Evolutionary conservation across 2,113 vertebrate genomes (phyloP).

Genomic region (Passerina amoena): DNA sequence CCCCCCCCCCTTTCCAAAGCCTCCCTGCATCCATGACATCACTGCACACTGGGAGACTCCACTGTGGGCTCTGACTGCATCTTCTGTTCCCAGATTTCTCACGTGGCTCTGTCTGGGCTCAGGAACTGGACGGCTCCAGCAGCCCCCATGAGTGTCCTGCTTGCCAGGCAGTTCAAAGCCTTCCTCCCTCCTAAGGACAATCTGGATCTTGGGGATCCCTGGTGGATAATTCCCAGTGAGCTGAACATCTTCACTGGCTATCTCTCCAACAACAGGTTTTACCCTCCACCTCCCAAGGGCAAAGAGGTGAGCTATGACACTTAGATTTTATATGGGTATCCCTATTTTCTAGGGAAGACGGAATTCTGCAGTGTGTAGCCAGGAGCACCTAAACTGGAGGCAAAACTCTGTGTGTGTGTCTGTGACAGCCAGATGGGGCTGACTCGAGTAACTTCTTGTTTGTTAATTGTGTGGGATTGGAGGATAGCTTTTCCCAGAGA

Average conservation of each 20-base stretch:
- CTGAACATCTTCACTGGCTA: slow-evolving; percentile 95
- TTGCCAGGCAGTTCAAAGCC: slow-evolving; percentile 85
- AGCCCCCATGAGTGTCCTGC: slow-evolving; percentile 72
- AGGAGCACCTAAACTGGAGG: neutral
- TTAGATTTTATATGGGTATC: neutral
- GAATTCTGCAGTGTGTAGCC: neutral
- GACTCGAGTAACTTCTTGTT: neutral
- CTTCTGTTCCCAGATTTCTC: slow-evolving; percentile 81
- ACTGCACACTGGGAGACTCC: neutral
- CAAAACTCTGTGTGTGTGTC: neutral
- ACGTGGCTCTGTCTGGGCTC: slow-evolving; percentile 86
- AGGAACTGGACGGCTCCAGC: slow-evolving; percentile 87
- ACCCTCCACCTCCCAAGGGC: slow-evolving; percentile 88
- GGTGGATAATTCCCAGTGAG: slow-evolving; percentile 96
- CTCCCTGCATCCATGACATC: neutral
- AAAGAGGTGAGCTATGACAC: slow-evolving; percentile 84
- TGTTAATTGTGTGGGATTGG: neutral
- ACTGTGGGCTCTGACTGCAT: neutral
- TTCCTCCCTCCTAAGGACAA: slow-evolving; percentile 90
- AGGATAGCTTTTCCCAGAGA: neutral
- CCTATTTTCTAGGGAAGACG: neutral
- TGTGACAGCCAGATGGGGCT: neutral
- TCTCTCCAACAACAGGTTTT: slow-evolving; percentile 94
- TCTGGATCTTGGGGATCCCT: slow-evolving; percentile 82
- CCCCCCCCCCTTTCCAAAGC: neutral